Evolutionary conservation across 1,140 invertebrate species (phyloP).

Genomic region (Chironomus tepperi): DNA sequence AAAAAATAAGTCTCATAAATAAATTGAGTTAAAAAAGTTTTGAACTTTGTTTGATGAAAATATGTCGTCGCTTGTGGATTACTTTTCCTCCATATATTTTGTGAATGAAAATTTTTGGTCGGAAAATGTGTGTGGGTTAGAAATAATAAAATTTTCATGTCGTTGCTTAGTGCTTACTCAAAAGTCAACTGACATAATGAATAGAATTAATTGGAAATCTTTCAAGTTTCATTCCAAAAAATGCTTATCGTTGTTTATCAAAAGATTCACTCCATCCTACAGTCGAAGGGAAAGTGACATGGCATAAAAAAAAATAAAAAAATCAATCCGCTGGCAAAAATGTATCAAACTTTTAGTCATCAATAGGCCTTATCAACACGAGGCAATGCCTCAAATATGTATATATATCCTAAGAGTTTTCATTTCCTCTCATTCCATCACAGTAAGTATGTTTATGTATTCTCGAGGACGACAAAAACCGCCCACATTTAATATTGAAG

Average conservation of each 20-base stretch:
- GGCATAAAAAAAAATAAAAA: background rate
- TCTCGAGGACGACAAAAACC: background rate
- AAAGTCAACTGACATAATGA: no score
- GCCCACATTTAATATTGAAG: background rate
- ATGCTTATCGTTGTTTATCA: background rate
- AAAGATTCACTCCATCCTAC: background rate
- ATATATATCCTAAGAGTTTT: background rate
- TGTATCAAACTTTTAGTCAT: background rate
- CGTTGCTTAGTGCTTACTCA: no score
- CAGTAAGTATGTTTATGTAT: background rate
- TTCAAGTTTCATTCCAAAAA: background rate
- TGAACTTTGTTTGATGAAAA: background rate
- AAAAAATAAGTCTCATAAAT: background rate
- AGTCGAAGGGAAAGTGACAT: background rate
- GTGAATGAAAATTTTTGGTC: no score
- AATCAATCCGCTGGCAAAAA: background rate
- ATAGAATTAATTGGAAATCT: background rate
- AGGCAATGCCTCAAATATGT: background rate
- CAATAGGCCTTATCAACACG: background rate
- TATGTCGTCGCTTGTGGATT: no score
- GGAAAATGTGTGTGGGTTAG: no score
- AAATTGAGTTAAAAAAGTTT: background rate
- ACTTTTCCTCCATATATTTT: no score
- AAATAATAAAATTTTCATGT: no score
- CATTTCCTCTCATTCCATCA: background rate